Evolutionary conservation across 2,113 vertebrate species (phyloP).

Genomic region (Psettodes erumei): DNA sequence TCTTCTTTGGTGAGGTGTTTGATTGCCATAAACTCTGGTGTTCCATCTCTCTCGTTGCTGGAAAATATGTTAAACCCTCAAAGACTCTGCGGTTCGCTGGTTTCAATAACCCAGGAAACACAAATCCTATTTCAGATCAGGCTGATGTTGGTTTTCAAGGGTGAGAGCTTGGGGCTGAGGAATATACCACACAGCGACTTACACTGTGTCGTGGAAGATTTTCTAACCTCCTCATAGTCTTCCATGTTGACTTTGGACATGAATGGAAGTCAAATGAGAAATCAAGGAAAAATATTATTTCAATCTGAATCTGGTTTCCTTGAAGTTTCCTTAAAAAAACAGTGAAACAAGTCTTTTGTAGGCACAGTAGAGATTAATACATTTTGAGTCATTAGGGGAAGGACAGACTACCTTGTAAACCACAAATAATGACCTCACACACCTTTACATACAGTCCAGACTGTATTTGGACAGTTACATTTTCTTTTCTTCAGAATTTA

Average conservation of each 20-base stretch:
- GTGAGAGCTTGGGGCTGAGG: conserved; percentile 40
- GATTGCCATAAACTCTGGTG: conserved; percentile 42
- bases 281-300: conserved; percentile 62
- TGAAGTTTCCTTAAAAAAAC: conserved; percentile 39
- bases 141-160: conserved; percentile 53
- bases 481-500: not conserved
- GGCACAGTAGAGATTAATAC: conserved; percentile 11
- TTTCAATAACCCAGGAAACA: conserved; percentile 65
- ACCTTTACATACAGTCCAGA: not conserved
- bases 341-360: conserved; percentile 23
- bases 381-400: conserved; percentile 12
- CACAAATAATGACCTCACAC: conserved; percentile 1
- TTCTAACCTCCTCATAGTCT: conserved; percentile 19
- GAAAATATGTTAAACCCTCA: conserved; percentile 58
- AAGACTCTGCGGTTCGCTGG: conserved; percentile 60
- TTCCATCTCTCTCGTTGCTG: conserved; percentile 48
- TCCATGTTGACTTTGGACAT: conserved; percentile 50
- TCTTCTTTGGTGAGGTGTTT: conserved; percentile 53
- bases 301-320: conserved; percentile 50
- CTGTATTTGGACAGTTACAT: not conserved
- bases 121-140: conserved; percentile 55
- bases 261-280: conserved; percentile 37
- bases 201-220: conserved; percentile 27
- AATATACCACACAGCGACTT: conserved; percentile 15
- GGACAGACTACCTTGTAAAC: conserved; percentile 28